Conservation (phyloP, 2,797 vertebrate genomes). For the Garrulus glandarius region DNA sequence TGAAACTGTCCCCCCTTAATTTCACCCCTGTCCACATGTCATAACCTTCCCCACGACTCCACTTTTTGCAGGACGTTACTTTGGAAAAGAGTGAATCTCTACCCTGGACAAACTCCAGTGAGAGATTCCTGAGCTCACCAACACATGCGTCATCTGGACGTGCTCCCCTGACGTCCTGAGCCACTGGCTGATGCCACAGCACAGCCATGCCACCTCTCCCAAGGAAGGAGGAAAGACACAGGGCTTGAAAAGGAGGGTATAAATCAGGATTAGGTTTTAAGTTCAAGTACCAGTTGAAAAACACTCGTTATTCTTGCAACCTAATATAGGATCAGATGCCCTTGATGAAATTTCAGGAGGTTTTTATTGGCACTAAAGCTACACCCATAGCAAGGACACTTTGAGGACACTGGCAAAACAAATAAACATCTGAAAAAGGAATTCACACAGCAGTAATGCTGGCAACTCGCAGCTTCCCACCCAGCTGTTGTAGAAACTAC, state of each 20-base stretch:
- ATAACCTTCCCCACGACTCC: neutral
- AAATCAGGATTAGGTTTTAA: neutral
- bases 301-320: neutral
- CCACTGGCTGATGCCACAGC: neutral
- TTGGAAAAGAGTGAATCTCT: neutral
- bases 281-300: neutral
- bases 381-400: neutral
- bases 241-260: neutral
- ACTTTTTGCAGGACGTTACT: neutral
- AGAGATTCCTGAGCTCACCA: neutral
- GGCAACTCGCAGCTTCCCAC: neutral
- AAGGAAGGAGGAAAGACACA: neutral
- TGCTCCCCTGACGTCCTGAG: accelerated
- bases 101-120: neutral
- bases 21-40: neutral
- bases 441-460: neutral
- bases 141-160: accelerated
- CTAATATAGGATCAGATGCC: neutral
- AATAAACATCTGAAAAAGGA: neutral
- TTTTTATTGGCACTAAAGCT: neutral
- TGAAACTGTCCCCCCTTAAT: neutral
- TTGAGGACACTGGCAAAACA: neutral
- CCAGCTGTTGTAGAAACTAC: neutral
- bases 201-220: neutral
- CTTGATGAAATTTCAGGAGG: neutral